Evolutionary conservation across 1,140 invertebrate species (phyloP).

Genomic region (Diuraphis noxia): DNA sequence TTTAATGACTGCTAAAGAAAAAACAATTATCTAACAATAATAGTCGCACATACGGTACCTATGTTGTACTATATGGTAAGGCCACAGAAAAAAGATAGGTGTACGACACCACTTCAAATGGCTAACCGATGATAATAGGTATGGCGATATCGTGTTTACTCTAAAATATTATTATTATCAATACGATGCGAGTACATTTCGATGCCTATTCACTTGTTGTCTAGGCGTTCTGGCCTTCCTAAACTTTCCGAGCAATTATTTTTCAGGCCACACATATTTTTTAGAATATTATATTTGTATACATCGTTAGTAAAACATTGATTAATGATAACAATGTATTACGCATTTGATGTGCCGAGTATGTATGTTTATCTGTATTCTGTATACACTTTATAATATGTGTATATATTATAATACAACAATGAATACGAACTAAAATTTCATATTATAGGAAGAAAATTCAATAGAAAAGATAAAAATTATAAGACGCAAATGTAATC

Average conservation of each 20-base stretch:
- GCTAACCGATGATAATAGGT: no score
- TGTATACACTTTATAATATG: background rate
- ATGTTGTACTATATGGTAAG: background rate
- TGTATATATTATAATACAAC: background rate
- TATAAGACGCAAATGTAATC: conserved; percentile 14
- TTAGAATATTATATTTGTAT: background rate
- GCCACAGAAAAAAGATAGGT: background rate
- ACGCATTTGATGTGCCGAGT: conserved; percentile 28
- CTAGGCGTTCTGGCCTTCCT: background rate
- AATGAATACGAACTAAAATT: background rate
- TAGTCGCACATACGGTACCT: background rate
- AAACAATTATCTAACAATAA: background rate
- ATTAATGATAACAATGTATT: conserved; percentile 18
- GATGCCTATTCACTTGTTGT: background rate
- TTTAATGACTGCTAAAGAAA: background rate
- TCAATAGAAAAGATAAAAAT: conserved; percentile 18
- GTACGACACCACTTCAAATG: background rate
- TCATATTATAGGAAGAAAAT: background rate
- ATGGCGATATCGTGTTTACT: background rate
- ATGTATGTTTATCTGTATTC: conserved; percentile 29
- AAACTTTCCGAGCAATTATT: background rate
- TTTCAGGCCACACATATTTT: background rate
- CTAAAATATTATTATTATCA: background rate
- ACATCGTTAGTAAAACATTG: conserved; percentile 9
- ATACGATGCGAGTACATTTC: background rate